A percentile compares a stretch with the other conserved stretches of the same genome.
Evolutionary conservation across 2,113 vertebrate genomes (phyloP).

Genomic region (Chascanopsetta lugubris): DNA sequence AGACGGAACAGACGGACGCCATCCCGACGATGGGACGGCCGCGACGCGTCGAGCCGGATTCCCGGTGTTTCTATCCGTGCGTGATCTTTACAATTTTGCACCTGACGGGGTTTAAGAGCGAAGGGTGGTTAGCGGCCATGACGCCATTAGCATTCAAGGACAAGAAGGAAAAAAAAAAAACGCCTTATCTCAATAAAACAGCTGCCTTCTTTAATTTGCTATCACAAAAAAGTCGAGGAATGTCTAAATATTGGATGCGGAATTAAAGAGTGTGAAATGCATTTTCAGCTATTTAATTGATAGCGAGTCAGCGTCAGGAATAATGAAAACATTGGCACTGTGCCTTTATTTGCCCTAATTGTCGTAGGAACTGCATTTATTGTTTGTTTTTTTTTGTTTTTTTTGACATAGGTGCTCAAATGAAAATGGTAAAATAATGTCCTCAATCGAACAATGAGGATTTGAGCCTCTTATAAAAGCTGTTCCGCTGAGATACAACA

Average conservation of each 20-base stretch:
- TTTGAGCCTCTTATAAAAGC: no score
- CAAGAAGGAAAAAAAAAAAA: constrained; percentile 31
- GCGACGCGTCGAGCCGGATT: constrained; percentile 29
- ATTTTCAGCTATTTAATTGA: constrained; percentile 8
- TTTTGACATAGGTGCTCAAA: background rate
- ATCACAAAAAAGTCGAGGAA: constrained; percentile 27
- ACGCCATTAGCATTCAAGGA: constrained; percentile 52
- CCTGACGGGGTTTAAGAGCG: constrained; percentile 48
- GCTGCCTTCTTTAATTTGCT: constrained; percentile 73
- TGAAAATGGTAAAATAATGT: background rate
- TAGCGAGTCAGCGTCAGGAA: constrained; percentile 17
- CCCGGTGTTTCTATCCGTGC: constrained; percentile 44
- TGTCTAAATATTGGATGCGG: constrained; percentile 43
- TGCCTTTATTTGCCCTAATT: constrained; percentile 24
- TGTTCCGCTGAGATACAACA: background rate
- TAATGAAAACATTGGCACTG: constrained; percentile 28
- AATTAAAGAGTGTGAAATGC: constrained; percentile 36
- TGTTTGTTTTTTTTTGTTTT: no score
- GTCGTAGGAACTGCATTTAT: constrained; percentile 14
- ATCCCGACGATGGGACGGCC: constrained; percentile 47
- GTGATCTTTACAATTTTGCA: constrained; percentile 51
- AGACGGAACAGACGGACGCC: constrained; percentile 34
- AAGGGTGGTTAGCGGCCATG: constrained; percentile 39
- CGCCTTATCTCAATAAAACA: constrained; percentile 72
- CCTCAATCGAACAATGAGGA: no score